Base-by-base conservation (phyloP, 1,140 invertebrate species). In the Cotesia glomerata region DNA sequence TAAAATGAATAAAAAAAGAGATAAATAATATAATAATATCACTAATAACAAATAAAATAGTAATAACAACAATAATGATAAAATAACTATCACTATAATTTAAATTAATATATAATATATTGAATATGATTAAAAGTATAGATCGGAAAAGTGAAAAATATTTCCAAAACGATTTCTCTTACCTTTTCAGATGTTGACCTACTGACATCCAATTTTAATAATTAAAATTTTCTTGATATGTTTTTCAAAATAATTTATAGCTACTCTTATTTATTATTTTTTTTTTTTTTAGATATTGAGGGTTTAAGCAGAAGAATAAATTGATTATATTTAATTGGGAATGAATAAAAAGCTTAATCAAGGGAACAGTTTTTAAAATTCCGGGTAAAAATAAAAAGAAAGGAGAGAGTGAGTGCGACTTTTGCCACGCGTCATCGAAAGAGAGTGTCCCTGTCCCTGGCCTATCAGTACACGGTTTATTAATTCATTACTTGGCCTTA, bases 121-220 rank as follows among this genome's bases (percentile, higher is more conserved):
- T 3, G 3, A 3, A 54, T 14, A 16, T 16, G 3, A 54, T 54
- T 14, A 16, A 26, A n/a, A n/a, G 14, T 16, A n/a, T n/a, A 54
- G 13, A 7, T 9, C 5, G n/a, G 9, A 54, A 14, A 16, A 51
- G 64, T 32, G 18, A 68, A 68, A 52, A 68, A 54, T 68, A 26
- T 11, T 34, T 14, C 8, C 54, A 68, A 72, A 79, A 82, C 82
- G 82, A 85, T 85, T 85, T 85, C 85, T 85, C 58, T 69, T 83
- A 73, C 65, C 39, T 45, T 45, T 45, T 45, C 56, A 13, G 11
- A 54, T 77, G 78, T 73, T 86, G 85, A 86, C 85, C 85, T 77
- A 86, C 85, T 86, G 80, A 86, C 83, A 84, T 82, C 84, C 82
- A 85, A 85, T 84, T 77, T 79, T 75, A 62, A 36, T 62, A n/a